Evolutionary conservation across 2,797 vertebrate genomes (phyloP).

Genomic region (Dendrocincla fuliginosa): DNA sequence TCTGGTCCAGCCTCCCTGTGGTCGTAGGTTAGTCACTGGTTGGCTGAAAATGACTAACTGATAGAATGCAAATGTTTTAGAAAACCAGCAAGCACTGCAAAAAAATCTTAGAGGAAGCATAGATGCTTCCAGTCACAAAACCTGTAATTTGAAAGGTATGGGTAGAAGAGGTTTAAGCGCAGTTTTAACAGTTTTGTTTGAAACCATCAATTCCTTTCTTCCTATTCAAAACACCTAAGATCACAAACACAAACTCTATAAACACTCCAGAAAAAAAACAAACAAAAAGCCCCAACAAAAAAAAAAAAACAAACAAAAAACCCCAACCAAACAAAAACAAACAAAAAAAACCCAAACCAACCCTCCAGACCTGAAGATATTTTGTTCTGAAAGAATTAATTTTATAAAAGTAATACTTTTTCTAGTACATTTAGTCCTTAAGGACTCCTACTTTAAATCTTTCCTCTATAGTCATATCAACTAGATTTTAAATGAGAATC

Average conservation of each 20-base stretch:
- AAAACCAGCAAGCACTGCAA: not conserved
- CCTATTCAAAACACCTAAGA: not conserved
- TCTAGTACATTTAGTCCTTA: not conserved
- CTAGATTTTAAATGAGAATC: not conserved
- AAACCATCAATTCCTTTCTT: not conserved
- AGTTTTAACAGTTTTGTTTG: not conserved
- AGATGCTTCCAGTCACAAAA: not conserved
- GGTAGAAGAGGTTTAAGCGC: not conserved
- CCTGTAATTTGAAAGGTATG: not conserved
- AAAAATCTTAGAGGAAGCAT: not conserved
- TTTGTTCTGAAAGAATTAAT: not conserved
- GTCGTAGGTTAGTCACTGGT: not conserved
- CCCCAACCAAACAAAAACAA: not conserved
- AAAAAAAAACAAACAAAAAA: not conserved
- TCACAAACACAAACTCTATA: not conserved
- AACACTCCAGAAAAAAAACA: not conserved
- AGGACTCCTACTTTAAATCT: not conserved
- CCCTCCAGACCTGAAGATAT: not conserved
- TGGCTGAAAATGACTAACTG: not conserved
- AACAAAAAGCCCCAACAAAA: not conserved
- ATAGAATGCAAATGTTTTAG: not conserved
- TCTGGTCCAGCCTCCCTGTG: not conserved
- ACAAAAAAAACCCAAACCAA: too few species aligned
- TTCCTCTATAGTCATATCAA: not conserved
- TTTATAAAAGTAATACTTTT: not conserved